Evolutionary conservation across 2,113 vertebrate species (phyloP).

Genomic region (Nothocercus julius): DNA sequence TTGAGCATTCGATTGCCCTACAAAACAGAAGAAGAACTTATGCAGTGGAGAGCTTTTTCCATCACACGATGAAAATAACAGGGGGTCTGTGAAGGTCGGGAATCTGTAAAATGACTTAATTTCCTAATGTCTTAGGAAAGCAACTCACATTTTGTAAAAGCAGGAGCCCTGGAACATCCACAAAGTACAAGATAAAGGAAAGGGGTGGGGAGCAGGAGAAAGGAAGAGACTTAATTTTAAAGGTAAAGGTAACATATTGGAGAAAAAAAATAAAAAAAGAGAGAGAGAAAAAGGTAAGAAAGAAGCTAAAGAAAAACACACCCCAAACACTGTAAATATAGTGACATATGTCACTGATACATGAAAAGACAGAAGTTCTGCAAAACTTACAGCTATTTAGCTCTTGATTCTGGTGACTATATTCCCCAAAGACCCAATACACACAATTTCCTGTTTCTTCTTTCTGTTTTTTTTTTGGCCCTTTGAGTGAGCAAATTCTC

Average conservation of each 20-base stretch:
- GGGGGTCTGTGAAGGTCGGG: not conserved
- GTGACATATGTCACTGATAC: not conserved
- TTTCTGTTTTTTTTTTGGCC: not conserved
- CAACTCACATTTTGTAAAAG: not conserved
- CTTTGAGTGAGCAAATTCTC: not conserved
- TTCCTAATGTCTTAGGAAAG: not conserved
- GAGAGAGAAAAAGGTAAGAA: not conserved
- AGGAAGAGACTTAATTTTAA: not conserved
- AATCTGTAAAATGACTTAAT: not conserved
- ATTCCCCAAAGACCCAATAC: not conserved
- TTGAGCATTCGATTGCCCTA: slow-evolving; percentile 94
- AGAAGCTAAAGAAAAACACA: not conserved
- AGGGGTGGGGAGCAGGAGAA: not conserved
- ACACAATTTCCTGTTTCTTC: not conserved
- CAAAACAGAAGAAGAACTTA: not conserved
- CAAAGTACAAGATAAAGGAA: not conserved
- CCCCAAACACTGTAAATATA: not conserved
- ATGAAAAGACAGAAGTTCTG: not conserved
- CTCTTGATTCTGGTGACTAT: not conserved
- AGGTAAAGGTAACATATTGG: not conserved
- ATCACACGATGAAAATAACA: not conserved
- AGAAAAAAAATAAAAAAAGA: not conserved
- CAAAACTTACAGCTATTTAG: not conserved
- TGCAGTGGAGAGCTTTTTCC: not conserved
- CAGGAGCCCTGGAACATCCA: not conserved